phyloP scores from a whole-genome alignment of 2,888 invertebrate genomes.

The Epistrophe grossulariae region DNA sequence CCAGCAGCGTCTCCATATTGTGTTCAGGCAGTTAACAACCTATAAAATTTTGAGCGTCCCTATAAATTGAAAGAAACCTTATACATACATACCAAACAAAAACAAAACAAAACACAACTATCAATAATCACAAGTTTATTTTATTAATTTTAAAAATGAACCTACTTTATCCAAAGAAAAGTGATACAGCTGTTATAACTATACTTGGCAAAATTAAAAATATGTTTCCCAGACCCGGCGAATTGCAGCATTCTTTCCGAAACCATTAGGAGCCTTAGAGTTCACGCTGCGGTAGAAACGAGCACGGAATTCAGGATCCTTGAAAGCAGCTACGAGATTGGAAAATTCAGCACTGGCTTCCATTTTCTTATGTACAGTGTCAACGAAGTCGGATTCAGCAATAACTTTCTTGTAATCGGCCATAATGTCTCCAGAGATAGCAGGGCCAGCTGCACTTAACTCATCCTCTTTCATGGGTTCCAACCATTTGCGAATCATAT shows the following conservation, averaged over 20 bases:
- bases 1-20: no score
- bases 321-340: conserved; percentile 20
- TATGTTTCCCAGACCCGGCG: not conserved
- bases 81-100: no score
- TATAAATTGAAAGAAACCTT: no score
- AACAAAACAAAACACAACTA: no score
- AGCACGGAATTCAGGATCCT: conserved; percentile 8
- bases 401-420: conserved; percentile 1
- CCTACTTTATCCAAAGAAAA: not conserved
- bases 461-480: conserved; percentile 6
- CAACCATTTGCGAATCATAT: conserved; percentile 17
- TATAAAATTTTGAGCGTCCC: no score
- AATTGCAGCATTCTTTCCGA: not conserved
- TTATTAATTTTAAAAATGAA: not conserved
- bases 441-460: not conserved
- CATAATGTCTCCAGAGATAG: conserved; percentile 3
- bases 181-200: not conserved
- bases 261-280: not conserved
- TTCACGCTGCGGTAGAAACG: not conserved
- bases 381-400: not conserved
- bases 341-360: conserved; percentile 23
- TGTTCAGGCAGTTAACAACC: no score
- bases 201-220: not conserved
- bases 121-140: no score
- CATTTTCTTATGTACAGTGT: conserved; percentile 5